These are phyloP conservation scores for Mungos mungo DNA, from an alignment of 2,113 vertebrate genomes.

Conservation along the genomic window DNA sequence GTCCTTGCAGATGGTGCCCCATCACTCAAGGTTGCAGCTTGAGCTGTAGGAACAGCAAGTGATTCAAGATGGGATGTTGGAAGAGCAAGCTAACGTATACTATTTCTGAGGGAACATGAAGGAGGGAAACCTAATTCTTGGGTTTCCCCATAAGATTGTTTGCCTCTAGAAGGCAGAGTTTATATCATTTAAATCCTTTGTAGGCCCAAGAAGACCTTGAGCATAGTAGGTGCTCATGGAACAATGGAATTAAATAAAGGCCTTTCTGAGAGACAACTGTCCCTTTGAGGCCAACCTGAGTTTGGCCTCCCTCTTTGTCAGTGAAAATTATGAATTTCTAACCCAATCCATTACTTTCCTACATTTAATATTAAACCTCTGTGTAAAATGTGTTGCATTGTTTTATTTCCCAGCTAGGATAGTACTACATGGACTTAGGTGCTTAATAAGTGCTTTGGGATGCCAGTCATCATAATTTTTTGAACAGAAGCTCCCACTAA, in stretches of 20 bases:
- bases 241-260: not conserved
- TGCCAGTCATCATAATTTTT: not conserved
- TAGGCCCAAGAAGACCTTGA: not conserved
- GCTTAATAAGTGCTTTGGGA: not conserved
- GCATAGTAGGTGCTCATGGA: not conserved
- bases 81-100: not conserved
- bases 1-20: not conserved
- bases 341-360: not conserved
- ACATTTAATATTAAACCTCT: slow-evolving; percentile 14
- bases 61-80: not conserved
- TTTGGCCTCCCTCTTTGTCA: not conserved
- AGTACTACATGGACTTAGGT: not conserved
- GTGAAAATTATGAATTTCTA: slow-evolving; percentile 34
- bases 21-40: not conserved
- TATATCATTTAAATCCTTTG: not conserved
- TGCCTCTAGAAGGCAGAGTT: not conserved
- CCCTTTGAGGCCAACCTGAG: not conserved
- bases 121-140: not conserved
- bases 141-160: not conserved
- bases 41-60: not conserved
- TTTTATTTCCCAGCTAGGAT: not conserved
- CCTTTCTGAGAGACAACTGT: not conserved
- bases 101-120: not conserved
- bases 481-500: not conserved
- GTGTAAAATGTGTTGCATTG: not conserved